A percentile compares a stretch with the other conserved stretches of the same genome.
phyloP scores from a whole-genome alignment of 1,140 invertebrate genomes.

The Doryteuthis pealeii region DNA sequence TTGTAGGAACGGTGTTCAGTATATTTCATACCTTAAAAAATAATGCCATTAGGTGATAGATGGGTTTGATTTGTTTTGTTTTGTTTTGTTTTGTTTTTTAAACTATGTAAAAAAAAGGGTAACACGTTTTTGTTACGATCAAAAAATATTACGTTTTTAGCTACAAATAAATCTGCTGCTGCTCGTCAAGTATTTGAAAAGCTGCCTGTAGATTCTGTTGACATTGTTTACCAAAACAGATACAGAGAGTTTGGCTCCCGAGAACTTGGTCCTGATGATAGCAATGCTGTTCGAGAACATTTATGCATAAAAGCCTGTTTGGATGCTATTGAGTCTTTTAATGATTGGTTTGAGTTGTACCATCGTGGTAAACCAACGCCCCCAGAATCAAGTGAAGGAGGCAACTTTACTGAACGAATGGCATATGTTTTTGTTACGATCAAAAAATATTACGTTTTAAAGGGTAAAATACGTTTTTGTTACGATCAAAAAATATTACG shows the following conservation, averaged over 20 bases:
- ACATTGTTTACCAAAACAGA: constrained; percentile 65
- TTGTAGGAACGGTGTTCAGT: no score
- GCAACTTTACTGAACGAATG: constrained; percentile 83
- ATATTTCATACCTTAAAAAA: no score
- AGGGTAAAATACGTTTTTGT: no score
- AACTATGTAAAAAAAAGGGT: no score
- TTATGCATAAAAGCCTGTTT: constrained; percentile 63
- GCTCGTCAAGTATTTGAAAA: constrained; percentile 72
- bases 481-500: no score
- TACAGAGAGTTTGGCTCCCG: constrained; percentile 60
- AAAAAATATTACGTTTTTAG: no score
- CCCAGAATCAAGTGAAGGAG: constrained; percentile 59
- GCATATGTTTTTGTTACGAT: no score
- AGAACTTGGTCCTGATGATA: constrained; percentile 55
- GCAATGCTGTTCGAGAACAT: constrained; percentile 62
- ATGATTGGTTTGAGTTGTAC: constrained; percentile 83
- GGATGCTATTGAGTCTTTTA: constrained; percentile 83
- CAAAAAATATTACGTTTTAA: no score
- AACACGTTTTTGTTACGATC: no score
- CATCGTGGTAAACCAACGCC: constrained; percentile 75
- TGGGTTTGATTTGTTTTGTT: no score
- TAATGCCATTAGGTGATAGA: no score
- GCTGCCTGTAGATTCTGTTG: constrained; percentile 67
- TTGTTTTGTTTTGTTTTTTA: no score
- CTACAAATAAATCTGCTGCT: constrained; percentile 65